Evolutionary conservation across 30 jellyfish, hydroid and myxozoan genomes (phyloP), one percentile per base, ranked within the genome.

Genomic region (Phacellophora camtschatica): DNA sequence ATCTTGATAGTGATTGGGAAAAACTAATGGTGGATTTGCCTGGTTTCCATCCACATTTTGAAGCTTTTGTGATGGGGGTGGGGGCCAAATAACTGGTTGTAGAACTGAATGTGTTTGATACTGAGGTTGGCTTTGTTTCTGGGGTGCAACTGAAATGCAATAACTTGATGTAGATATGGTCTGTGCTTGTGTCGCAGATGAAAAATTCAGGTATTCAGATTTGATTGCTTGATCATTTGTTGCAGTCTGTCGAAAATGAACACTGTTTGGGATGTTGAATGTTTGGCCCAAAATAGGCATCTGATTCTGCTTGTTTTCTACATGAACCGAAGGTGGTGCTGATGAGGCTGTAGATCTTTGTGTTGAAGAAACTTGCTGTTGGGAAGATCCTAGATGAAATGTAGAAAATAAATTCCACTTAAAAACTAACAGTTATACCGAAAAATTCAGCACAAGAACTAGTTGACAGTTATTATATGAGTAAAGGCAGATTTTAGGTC

Each of bases 1-100:
- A 13, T 80, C 91, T 80, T 70, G 81, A 36, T 24, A 46, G 36
- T 64, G 84, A 23, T 43, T 37, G 9, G 77, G 53, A 33, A 63
- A 48, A 23, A 64, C 22, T 28, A 25, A 32, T 15, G 42, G 84
- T 1, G 65, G 18, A 35, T 27, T 20, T 5, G 65, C 69, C 24
- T 46, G 83, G 6, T 22, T 51, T 9, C 10, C 39, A 49, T 64
- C 75, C 22, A 74, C 67, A 22, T 42, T 74, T 13, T 66, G 91
- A 1, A 48, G 64, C 66, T 80, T 66, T 49, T 80, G 77, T 31
- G 32, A 74, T 48, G 37, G 42, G 27, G 74, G 27, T 19, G 37
- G 74, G 29, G 29, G 22, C 74, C 37, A 23, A 61, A 32, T 28
- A 8, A 36, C 29, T 7, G 27, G 37, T 3, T 61, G 74, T 24